A percentile compares a stretch with the other conserved stretches of the same genome.
Evolutionary conservation across 2,888 invertebrate species (phyloP).

Genomic region (Resseliella maxima): DNA sequence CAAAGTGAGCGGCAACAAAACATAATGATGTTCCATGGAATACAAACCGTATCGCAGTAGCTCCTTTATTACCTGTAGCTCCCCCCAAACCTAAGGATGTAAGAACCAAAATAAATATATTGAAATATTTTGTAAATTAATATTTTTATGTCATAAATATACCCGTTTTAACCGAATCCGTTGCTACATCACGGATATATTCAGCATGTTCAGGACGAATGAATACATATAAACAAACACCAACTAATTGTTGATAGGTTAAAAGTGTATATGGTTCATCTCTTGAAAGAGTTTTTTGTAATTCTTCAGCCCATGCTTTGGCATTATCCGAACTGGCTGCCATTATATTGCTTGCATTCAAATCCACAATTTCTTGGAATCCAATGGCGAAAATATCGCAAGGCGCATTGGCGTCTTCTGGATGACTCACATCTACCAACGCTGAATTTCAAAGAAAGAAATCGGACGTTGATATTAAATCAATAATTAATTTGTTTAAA

Average conservation of each 20-base stretch:
- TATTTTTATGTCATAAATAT: too few relatives aligned
- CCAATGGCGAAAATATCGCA: slow-evolving; percentile 97
- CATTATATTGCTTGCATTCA: slow-evolving; percentile 98
- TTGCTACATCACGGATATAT: slow-evolving; percentile 90
- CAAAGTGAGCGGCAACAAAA: slow-evolving; percentile 99
- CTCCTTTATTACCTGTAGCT: slow-evolving; percentile 97
- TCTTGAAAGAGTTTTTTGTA: slow-evolving; percentile 90
- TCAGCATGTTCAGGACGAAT: slow-evolving; percentile 90
- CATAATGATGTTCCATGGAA: slow-evolving; percentile 94
- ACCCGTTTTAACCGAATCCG: slow-evolving; percentile 98
- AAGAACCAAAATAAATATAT: too few relatives aligned
- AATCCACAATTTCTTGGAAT: slow-evolving; percentile 98
- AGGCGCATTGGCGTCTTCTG: slow-evolving; percentile 68
- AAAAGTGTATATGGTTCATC: slow-evolving; percentile 88
- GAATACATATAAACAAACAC: slow-evolving; percentile 96
- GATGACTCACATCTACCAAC: slow-evolving; percentile 68
- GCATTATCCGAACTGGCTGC: slow-evolving; percentile 93
- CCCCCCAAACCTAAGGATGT: slow-evolving; percentile 97
- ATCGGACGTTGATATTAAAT: too few relatives aligned
- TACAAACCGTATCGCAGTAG: slow-evolving; percentile 90
- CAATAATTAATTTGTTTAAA: too few relatives aligned
- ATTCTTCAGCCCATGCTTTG: slow-evolving; percentile 92
- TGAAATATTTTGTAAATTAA: too few relatives aligned
- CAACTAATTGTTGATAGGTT: slow-evolving; percentile 95
- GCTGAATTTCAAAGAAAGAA: slow-evolving; percentile 58